These are phyloP conservation scores for Trichogramma pretiosum DNA, from an alignment of 1,140 invertebrate species.

Conservation along the genomic window DNA sequence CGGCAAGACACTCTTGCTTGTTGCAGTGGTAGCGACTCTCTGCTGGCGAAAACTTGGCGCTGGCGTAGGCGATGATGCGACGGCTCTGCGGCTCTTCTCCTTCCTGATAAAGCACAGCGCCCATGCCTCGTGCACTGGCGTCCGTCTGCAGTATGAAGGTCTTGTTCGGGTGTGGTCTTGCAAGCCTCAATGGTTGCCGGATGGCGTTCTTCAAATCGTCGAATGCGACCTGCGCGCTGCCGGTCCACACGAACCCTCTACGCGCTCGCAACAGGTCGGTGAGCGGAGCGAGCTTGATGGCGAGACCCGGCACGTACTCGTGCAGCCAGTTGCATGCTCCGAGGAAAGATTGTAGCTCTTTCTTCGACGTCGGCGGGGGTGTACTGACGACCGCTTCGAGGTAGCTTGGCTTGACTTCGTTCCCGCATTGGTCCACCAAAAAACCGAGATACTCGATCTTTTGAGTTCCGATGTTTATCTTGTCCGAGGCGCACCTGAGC, in stretches of 20 bases:
- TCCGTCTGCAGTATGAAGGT: too few relatives aligned
- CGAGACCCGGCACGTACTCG: conserved; percentile 20
- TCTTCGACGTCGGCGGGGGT: conserved; percentile 19
- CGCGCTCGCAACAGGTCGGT: conserved; percentile 9
- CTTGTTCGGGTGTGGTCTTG: not conserved
- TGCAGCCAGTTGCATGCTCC: conserved; percentile 15
- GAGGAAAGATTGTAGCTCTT: conserved; percentile 13
- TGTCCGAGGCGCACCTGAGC: too few relatives aligned
- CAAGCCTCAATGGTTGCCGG: not conserved
- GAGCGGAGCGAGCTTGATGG: conserved; percentile 10
- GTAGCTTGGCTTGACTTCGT: too few relatives aligned
- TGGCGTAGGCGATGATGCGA: too few relatives aligned
- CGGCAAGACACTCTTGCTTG: too few relatives aligned
- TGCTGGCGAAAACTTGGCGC: too few relatives aligned
- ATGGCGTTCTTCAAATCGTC: not conserved
- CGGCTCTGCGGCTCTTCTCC: too few relatives aligned
- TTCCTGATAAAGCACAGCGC: too few relatives aligned
- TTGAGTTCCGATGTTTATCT: too few relatives aligned
- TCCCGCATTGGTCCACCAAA: too few relatives aligned
- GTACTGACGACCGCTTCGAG: conserved; percentile 9
- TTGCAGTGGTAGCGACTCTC: too few relatives aligned
- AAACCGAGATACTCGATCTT: too few relatives aligned
- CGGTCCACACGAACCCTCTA: not conserved
- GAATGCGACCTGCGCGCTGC: not conserved
- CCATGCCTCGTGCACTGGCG: not conserved